Conservation (phyloP, 2,797 vertebrate genomes). For the Cottoperca gobio region DNA sequence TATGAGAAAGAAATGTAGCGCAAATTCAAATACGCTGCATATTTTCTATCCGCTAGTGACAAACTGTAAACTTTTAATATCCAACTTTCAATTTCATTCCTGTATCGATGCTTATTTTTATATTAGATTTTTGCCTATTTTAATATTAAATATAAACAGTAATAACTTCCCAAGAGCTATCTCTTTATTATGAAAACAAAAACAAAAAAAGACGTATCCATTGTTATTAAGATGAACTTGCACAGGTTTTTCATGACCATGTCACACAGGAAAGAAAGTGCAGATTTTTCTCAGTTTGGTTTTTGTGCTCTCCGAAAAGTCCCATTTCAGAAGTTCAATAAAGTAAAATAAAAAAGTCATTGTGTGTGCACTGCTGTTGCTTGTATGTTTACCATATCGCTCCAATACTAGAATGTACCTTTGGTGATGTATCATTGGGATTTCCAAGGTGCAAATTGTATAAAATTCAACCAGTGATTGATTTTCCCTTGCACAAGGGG, state of each 20-base stretch:
- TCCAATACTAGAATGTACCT: background rate
- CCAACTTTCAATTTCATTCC: background rate
- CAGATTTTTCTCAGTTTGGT: background rate
- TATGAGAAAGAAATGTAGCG: background rate
- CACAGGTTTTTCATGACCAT: background rate
- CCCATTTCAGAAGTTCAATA: conserved; percentile 15
- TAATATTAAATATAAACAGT: background rate
- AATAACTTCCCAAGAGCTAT: background rate
- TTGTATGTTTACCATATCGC: conserved; percentile 29
- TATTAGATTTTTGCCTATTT: background rate
- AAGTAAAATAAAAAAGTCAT: background rate
- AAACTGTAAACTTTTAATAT: background rate
- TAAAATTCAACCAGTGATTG: conserved; percentile 61
- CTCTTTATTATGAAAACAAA: background rate
- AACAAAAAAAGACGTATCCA: background rate
- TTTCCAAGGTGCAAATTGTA: conserved; percentile 53
- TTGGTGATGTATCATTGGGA: conserved; percentile 60
- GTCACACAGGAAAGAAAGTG: background rate
- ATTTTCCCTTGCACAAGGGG: conserved; percentile 54
- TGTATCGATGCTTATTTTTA: background rate
- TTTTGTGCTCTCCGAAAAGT: conserved; percentile 10
- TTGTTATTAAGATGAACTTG: background rate
- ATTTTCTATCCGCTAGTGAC: background rate
- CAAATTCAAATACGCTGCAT: background rate
- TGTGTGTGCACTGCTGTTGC: background rate